phyloP scores from a whole-genome alignment of 2,888 invertebrate species.

The Belgica antarctica region DNA sequence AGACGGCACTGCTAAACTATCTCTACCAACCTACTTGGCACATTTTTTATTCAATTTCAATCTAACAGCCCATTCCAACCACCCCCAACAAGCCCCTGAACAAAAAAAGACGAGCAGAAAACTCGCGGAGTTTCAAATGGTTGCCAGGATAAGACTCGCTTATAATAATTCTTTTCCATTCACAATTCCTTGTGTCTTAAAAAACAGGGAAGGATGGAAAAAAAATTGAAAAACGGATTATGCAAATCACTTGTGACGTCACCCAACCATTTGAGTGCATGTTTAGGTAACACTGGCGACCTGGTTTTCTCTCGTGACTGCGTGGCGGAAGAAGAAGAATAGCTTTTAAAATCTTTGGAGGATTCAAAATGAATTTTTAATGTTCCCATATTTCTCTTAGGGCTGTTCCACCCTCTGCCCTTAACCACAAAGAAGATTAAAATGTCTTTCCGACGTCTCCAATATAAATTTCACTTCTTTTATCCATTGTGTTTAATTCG shows the following conservation, averaged over 20 bases:
- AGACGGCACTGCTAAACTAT: too few relatives aligned
- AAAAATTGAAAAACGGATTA: conserved; percentile 11
- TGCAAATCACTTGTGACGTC: conserved; percentile 42
- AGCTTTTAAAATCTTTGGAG: background rate
- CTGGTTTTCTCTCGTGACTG: background rate
- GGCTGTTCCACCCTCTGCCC: background rate
- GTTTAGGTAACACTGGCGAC: conserved; percentile 28
- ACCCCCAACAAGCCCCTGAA: background rate
- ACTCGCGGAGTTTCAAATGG: too few relatives aligned
- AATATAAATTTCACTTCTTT: background rate
- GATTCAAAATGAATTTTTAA: background rate
- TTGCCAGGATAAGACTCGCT: background rate
- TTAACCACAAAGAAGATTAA: background rate
- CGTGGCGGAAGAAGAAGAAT: background rate
- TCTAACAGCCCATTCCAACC: too few relatives aligned
- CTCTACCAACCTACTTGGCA: too few relatives aligned
- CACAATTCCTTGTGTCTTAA: background rate
- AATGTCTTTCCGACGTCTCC: background rate
- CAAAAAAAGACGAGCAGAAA: too few relatives aligned
- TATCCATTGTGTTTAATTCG: conserved; percentile 12
- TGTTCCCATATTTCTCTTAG: background rate
- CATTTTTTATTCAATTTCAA: too few relatives aligned
- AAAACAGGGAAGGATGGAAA: too few relatives aligned
- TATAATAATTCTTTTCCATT: background rate
- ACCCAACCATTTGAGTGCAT: conserved; percentile 19